A percentile compares a stretch with the other conserved stretches of the same genome.
Conservation (phyloP, 2,888 invertebrate species). For the Melitaea athalia region DNA sequence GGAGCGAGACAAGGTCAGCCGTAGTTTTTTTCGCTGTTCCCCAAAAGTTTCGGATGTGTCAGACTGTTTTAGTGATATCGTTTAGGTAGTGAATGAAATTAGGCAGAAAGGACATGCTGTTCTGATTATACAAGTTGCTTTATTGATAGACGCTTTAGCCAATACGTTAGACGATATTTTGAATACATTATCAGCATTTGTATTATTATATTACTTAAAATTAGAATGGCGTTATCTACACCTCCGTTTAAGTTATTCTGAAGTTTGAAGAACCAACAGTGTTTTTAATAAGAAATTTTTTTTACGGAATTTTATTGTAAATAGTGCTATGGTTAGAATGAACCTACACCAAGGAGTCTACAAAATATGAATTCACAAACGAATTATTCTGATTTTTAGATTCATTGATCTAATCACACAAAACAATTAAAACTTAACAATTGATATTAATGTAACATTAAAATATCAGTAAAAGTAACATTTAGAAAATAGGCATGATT, state of each 20-base stretch:
- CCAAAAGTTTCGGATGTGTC: conserved; percentile 77
- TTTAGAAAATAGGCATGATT: conserved; percentile 7
- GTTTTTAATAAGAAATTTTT: conserved; percentile 61
- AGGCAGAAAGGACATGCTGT: conserved; percentile 70
- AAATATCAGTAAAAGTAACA: not conserved
- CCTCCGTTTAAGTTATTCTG: conserved; percentile 62
- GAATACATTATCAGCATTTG: conserved; percentile 70
- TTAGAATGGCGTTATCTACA: conserved; percentile 46
- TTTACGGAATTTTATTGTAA: conserved; percentile 56
- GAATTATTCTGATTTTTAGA: conserved; percentile 19
- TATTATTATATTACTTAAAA: conserved; percentile 49
- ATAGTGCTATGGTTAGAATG: conserved; percentile 39
- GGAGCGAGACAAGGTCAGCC: conserved; percentile 76
- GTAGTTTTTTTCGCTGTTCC: conserved; percentile 79
- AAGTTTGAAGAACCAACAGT: conserved; percentile 64
- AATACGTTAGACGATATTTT: conserved; percentile 75
- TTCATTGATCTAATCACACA: conserved; percentile 24
- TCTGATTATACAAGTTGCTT: conserved; percentile 81
- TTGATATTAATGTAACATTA: conserved; percentile 8
- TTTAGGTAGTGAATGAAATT: conserved; percentile 76
- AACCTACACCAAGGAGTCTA: conserved; percentile 25
- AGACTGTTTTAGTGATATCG: conserved; percentile 78
- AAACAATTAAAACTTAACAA: conserved; percentile 19
- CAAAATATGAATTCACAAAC: conserved; percentile 9
- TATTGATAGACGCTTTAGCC: conserved; percentile 79